Conservation (phyloP, 2,113 vertebrate species). For the Bagarius yarrelli region DNA sequence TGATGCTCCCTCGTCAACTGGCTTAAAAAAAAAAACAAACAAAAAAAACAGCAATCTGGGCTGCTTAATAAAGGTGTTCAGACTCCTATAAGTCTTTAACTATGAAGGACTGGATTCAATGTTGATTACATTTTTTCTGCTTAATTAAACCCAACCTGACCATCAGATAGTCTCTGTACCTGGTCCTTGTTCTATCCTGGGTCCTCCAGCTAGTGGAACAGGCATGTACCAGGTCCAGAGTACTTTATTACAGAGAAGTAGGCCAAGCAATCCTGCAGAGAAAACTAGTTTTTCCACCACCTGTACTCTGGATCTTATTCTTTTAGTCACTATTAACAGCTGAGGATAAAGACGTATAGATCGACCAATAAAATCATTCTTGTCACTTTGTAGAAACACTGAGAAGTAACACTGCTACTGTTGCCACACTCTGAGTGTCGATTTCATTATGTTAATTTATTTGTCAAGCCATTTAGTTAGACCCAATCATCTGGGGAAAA, state of each 20-base stretch:
- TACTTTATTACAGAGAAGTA: not conserved
- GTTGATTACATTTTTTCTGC: not conserved
- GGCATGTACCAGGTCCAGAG: not conserved
- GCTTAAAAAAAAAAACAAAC: conserved; percentile 7
- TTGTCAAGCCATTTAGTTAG: not conserved
- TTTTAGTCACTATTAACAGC: not conserved
- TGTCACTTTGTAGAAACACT: not conserved
- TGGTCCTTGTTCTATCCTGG: not conserved
- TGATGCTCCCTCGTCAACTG: not conserved
- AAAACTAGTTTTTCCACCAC: not conserved
- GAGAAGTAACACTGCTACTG: not conserved
- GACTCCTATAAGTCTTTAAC: not conserved
- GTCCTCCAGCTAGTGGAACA: not conserved
- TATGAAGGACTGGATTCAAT: not conserved
- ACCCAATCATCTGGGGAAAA: not conserved
- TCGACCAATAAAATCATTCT: not conserved
- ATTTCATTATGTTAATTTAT: not conserved
- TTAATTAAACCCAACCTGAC: not conserved
- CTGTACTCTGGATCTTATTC: not conserved
- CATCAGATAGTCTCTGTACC: not conserved
- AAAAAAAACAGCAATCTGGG: not conserved
- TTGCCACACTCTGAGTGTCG: not conserved
- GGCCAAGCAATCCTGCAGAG: not conserved
- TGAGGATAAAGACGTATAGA: not conserved
- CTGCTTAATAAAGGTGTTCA: not conserved